These are phyloP conservation scores for Sepiola atlantica DNA, from an alignment of 2,888 invertebrate genomes.

Conservation along the genomic window DNA sequence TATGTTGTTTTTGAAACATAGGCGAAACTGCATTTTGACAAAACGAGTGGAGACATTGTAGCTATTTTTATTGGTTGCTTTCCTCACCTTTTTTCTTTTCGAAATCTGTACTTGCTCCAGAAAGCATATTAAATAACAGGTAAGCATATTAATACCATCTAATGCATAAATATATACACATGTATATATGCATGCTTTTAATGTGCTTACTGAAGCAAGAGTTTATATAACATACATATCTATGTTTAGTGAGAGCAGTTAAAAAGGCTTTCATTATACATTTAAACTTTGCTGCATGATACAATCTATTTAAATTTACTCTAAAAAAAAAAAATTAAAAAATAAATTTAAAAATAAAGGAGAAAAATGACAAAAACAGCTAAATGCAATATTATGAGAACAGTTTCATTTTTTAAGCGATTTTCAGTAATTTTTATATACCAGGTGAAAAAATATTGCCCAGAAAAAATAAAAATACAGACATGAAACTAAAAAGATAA, in stretches of 20 bases:
- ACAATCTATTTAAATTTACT: not conserved
- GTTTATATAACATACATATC: not conserved
- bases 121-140: not conserved
- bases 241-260: not conserved
- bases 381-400: not conserved
- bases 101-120: not conserved
- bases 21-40: not conserved
- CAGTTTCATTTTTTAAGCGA: not conserved
- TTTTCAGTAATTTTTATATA: not conserved
- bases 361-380: not conserved
- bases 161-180: not conserved
- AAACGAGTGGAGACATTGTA: not conserved
- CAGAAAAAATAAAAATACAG: not conserved
- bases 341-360: too few relatives aligned
- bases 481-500: not conserved
- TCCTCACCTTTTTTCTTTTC: not conserved
- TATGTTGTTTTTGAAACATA: not conserved
- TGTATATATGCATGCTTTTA: not conserved
- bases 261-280: not conserved
- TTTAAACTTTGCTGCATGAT: not conserved
- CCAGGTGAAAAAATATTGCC: not conserved
- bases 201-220: too few relatives aligned
- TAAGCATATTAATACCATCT: not conserved
- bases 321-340: too few relatives aligned
- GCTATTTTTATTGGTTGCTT: not conserved